Percentiles rank a stretch among this genome's conserved stretches.
Conservation (phyloP, 2,888 invertebrate species). For the Eretmocerus hayati region DNA sequence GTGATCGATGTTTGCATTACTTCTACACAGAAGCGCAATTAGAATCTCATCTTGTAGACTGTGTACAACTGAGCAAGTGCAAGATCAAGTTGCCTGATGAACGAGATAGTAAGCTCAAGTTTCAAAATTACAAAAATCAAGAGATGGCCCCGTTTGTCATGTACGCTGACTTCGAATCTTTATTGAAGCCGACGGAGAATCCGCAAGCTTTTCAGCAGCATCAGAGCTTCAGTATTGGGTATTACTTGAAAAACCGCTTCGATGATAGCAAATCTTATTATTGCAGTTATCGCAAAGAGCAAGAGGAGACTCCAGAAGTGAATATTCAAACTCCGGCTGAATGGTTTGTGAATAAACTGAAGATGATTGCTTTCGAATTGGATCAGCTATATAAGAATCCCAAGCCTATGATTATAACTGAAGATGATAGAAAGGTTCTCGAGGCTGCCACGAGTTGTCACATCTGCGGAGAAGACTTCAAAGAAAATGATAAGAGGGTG, state of each 20-base stretch:
- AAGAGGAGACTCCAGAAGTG: neutral
- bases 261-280: conserved; percentile 20
- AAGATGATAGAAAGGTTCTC: neutral
- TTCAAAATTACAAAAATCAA: conserved; percentile 9
- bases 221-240: neutral
- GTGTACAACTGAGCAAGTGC: neutral
- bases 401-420: neutral
- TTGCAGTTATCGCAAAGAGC: conserved; percentile 4
- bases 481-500: neutral
- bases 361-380: neutral
- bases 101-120: conserved; percentile 3
- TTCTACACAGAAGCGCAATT: neutral
- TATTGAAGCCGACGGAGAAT: neutral
- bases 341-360: conserved; percentile 3
- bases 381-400: conserved; percentile 1
- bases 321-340: neutral
- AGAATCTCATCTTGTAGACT: neutral
- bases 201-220: neutral
- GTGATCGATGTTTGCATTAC: conserved; percentile 6
- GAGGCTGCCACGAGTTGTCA: conserved; percentile 4
- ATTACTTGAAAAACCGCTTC: conserved; percentile 6
- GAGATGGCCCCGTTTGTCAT: conserved; percentile 7
- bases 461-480: conserved; percentile 13
- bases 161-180: conserved; percentile 7
- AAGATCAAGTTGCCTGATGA: conserved; percentile 1